phyloP scores from a whole-genome alignment of 2,888 invertebrate genomes.

The Eupithecia abbreviata region DNA sequence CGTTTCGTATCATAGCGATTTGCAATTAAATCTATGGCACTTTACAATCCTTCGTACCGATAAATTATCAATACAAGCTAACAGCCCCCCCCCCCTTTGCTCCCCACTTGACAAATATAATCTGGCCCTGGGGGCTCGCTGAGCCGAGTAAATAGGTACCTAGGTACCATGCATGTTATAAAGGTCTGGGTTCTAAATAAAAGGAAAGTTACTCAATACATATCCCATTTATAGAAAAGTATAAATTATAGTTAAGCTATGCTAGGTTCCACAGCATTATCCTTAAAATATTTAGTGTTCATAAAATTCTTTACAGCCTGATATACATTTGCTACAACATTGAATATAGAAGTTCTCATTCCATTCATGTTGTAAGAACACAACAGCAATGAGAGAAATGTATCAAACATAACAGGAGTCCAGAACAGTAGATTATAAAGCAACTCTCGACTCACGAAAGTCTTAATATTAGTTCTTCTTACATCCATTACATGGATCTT shows the following conservation, averaged over 20 bases:
- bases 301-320: slow-evolving; percentile 74
- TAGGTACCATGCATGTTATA: background rate
- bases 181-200: background rate
- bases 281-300: slow-evolving; percentile 73
- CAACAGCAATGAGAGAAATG: slow-evolving; percentile 68
- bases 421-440: slow-evolving; percentile 76
- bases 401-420: slow-evolving; percentile 78
- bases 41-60: background rate
- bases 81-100: background rate
- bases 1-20: background rate
- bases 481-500: slow-evolving; percentile 71
- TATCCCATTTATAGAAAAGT: background rate
- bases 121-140: background rate
- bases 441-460: slow-evolving; percentile 69
- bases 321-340: slow-evolving; percentile 75
- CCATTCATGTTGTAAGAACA: slow-evolving; percentile 72
- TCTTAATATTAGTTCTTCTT: slow-evolving; percentile 63
- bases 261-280: slow-evolving; percentile 66
- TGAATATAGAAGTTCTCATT: slow-evolving; percentile 68
- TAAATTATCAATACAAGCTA: background rate
- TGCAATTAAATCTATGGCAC: background rate
- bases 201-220: background rate
- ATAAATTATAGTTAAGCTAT: slow-evolving; percentile 37
- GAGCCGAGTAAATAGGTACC: background rate
- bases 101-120: background rate